Evolutionary conservation across 2,888 invertebrate genomes (phyloP).

Genomic region (Agriotes lineatus): DNA sequence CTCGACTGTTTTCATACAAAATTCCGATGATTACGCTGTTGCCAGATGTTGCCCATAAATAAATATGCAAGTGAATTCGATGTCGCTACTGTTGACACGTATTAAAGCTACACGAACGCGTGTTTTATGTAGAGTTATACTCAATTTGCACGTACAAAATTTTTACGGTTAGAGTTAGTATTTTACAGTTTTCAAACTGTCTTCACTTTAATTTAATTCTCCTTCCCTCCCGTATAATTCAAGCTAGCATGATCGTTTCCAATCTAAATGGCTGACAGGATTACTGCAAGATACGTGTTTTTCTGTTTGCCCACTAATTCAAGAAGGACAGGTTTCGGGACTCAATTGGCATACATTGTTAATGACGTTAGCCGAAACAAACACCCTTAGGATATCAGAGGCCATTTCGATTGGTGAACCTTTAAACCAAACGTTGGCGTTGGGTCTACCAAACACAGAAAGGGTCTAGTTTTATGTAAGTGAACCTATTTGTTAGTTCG

Average conservation of each 20-base stretch:
- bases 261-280: not conserved
- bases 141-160: too few relatives aligned
- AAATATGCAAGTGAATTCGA: conserved; percentile 2
- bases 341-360: conserved; percentile 5
- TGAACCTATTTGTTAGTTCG: too few relatives aligned
- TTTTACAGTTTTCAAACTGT: not conserved
- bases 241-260: not conserved
- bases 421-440: too few relatives aligned
- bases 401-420: not conserved
- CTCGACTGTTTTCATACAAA: conserved; percentile 8
- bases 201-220: not conserved
- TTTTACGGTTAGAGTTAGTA: too few relatives aligned
- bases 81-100: not conserved
- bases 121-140: too few relatives aligned
- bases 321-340: not conserved
- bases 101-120: too few relatives aligned
- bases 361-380: conserved; percentile 6
- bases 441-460: too few relatives aligned
- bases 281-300: conserved; percentile 10
- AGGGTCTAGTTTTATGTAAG: too few relatives aligned
- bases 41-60: conserved; percentile 13
- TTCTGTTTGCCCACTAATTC: conserved; percentile 12
- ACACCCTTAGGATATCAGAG: not conserved
- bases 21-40: conserved; percentile 7
- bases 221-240: conserved; percentile 1